A percentile compares a stretch with the other conserved stretches of the same genome.
These are phyloP conservation scores for Forbesichthys agassizii DNA, from an alignment of 2,113 vertebrate species.

Conservation along the genomic window DNA sequence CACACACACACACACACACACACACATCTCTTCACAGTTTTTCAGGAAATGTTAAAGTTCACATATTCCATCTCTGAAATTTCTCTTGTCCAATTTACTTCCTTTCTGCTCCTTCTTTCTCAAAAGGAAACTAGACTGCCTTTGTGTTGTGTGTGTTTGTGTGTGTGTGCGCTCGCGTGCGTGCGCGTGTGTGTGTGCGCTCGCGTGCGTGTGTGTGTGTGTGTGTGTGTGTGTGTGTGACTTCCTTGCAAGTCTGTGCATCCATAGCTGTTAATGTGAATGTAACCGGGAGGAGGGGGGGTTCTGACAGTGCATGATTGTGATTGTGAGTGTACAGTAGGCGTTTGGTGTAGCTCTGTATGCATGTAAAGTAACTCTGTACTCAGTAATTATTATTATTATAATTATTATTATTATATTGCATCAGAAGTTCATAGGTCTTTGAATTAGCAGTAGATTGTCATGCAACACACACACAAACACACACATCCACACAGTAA, in stretches of 20 bases:
- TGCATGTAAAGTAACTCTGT: no score
- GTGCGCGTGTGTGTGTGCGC: constrained; percentile 3
- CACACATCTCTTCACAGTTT: neutral
- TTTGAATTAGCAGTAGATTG: no score
- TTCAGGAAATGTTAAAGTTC: constrained; percentile 26
- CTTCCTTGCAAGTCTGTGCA: no score
- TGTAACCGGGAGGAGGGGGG: neutral
- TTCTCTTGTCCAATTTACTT: constrained; percentile 7
- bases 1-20: neutral
- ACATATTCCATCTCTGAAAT: constrained; percentile 16
- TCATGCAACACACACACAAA: no score
- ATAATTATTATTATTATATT: no score
- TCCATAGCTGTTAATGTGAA: neutral
- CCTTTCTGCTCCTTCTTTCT: neutral
- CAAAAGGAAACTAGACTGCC: neutral
- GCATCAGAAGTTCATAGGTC: no score
- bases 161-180: neutral
- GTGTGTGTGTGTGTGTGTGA: neutral
- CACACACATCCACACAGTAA: no score
- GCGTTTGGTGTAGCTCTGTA: no score
- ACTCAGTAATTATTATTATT: no score
- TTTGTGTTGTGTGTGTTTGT: constrained; percentile 7
- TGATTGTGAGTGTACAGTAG: no score
- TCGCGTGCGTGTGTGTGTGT: neutral
- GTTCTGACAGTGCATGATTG: no score